Base-by-base conservation (phyloP, 1,140 invertebrate genomes). In the Oreohelix idahoensis region DNA sequence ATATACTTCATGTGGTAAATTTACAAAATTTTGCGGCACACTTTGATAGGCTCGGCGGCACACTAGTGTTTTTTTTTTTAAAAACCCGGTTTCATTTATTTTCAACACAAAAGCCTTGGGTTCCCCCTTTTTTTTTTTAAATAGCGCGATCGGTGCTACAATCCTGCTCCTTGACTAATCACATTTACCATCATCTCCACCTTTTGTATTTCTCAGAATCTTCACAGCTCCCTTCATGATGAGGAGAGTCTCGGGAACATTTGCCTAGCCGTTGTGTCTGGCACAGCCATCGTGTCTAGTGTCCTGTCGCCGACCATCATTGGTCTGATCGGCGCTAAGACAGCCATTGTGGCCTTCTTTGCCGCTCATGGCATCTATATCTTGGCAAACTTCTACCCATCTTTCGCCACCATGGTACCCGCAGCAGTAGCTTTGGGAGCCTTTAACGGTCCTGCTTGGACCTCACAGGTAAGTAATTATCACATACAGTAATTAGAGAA, bases 381-480 rank as follows among this genome's bases (percentile, higher is more conserved):
- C 29, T 70, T 85, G 29, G 83, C 88, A 26, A 96, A 96, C 5
- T 89, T 88, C 79, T 88, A 88, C 84, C 86, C 90, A 17, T 81
- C 83, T 35, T 92, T 86, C 73, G 74, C 75, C 8, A 89, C 89
- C 26, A 71, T 90, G 77, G 84, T 88, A 20, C 88, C 89, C 0
- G 84, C 86, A n/a, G 88, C 90, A 1, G 66, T 88, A 15, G 53
- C 89, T 13, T 71, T 88, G 23, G 89, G 89, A 23, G 23, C 84
- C 2, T 84, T 85, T 15, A 42, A 84, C 1, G 89, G 88, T 11
- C 86, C 88, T 0, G 83, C 88, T 58, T 90, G 89, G 89, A 89
- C 88, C 13, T 85, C 87, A 0, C 87, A 89, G 79, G 86, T 86
- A 53, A 39, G 51, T 49, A 17, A 17, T 17, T 17, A 49, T 8